Conservation (phyloP, 2,797 vertebrate genomes). For the Hyperoplus lanceolatus region DNA sequence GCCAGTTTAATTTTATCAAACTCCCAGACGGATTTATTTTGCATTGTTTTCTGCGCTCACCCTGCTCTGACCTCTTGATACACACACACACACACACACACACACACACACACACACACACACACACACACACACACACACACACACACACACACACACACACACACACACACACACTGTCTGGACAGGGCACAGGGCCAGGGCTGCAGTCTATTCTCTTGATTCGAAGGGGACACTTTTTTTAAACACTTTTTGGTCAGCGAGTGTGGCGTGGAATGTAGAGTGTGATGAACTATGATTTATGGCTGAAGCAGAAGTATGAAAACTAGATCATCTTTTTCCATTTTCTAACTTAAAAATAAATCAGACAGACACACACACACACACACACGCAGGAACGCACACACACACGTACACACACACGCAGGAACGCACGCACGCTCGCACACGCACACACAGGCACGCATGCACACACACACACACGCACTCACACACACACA, state of each 20-base stretch:
- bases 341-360: background rate
- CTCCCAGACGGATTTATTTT: constrained; percentile 44
- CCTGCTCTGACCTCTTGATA: constrained; percentile 35
- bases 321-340: constrained; percentile 11
- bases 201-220: background rate
- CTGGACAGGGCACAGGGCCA: background rate
- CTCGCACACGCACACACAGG: no score
- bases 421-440: no score
- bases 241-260: background rate
- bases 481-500: accelerated
- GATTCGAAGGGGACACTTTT: constrained; percentile 12
- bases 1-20: constrained; percentile 39
- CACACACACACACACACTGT: no score
- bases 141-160: no score
- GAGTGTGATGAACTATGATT: background rate
- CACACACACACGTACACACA: no score
- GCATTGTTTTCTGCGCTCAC: constrained; percentile 37
- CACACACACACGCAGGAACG: no score
- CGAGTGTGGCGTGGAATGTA: background rate
- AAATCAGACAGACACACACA: constrained; percentile 4
- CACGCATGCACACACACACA: no score
- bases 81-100: constrained; percentile 25
- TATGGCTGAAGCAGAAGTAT: background rate
- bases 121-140: no score
- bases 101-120: no score